Evolutionary conservation across 2,888 invertebrate species (phyloP).

Genomic region (Melanotus villosus): DNA sequence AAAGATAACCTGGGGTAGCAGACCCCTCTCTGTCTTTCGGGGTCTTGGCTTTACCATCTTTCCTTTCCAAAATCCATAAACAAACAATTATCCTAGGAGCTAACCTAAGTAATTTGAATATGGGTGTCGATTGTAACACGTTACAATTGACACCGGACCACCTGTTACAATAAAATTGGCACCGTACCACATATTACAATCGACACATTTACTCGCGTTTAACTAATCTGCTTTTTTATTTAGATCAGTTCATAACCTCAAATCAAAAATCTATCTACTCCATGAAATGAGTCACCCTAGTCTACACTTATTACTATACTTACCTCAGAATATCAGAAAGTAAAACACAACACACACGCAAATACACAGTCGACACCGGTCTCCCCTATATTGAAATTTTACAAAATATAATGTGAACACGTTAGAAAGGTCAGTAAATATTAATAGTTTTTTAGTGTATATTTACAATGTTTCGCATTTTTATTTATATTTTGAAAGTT

Average conservation of each 20-base stretch:
- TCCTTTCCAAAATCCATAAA: too few species aligned
- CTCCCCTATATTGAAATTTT: too few species aligned
- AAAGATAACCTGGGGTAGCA: slow-evolving; percentile 27
- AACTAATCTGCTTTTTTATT: background rate
- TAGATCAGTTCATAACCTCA: background rate
- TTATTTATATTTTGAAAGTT: too few species aligned
- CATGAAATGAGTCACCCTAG: background rate
- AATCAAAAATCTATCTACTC: background rate
- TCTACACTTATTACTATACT: background rate
- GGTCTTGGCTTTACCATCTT: slow-evolving; percentile 9
- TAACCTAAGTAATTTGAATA: too few species aligned
- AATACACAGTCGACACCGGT: background rate
- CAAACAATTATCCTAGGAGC: too few species aligned
- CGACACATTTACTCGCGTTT: too few species aligned
- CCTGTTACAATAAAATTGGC: slow-evolving; percentile 29
- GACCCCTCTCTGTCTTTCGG: slow-evolving; percentile 21
- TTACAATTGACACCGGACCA: slow-evolving; percentile 20
- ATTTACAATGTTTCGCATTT: too few species aligned
- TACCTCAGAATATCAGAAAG: background rate
- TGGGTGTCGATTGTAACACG: slow-evolving; percentile 29
- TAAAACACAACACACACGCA: background rate
- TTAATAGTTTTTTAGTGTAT: too few species aligned
- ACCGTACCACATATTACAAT: too few species aligned
- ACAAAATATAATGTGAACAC: too few species aligned
- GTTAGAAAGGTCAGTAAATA: too few species aligned